Base-by-base conservation (phyloP, 2,888 invertebrate species). In the Tipula lateralis region DNA sequence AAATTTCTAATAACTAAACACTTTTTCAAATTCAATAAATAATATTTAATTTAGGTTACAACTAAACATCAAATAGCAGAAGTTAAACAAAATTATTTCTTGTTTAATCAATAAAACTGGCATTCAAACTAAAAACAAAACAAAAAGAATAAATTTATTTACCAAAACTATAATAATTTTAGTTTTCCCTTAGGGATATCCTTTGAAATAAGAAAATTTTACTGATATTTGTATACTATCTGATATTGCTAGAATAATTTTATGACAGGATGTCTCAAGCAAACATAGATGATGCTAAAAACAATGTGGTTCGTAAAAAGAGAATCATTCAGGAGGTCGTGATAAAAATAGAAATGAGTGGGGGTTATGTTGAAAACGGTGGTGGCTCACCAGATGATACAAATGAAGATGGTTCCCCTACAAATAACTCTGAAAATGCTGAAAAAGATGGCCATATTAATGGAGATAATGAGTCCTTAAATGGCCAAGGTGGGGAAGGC, bases 281-380 rank as follows among this genome's bases (percentile, higher is more conserved):
- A 24, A 66, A 3, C n/a, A 9, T 2, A 66, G 2, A 66, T 24
- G 66, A 66, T 24, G 24, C 66, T 12, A 19, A 19, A 2, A 24
- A 24, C 24, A 66, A 66, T 66, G 66, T 66, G n/a, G 44, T 44
- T 5, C 66, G 66, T 1, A 66, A 66, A 66, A 66, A 66, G 13
- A 66, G 66, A 12, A 82, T 82, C n/a, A 82, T 82, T 2, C 82
- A 82, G 19, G 82, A 82, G 9, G 82, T 82, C n/a, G 16, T 16
- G 16, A 82, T 82, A 16, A 82, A 82, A 82, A 82, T 82, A 30
- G 82, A 82, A 82, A 82, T 82, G 82, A 66, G 7, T 24, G 66
- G 66, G 19, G 66, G 66, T 12, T 66, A 66, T 24, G 12, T 66
- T 24, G 66, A 66, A 9, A 9, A 66, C 16, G 32, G 32, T 9